phyloP scores from a whole-genome alignment of 2,797 vertebrate genomes.

The Acrossocheilus fasciatus region DNA sequence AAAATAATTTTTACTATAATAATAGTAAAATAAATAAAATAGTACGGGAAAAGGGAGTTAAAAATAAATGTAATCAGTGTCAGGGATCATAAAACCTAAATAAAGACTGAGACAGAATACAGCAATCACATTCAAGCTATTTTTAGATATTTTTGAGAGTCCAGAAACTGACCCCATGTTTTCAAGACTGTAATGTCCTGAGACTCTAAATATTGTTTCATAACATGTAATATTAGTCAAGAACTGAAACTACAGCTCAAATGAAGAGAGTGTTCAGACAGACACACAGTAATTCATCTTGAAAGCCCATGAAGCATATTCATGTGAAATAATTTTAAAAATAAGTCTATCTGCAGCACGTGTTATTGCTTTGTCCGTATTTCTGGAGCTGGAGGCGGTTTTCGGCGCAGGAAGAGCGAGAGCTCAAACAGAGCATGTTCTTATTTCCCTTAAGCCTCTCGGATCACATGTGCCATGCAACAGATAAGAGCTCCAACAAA shows the following conservation, averaged over 20 bases:
- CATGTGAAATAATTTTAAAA: neutral
- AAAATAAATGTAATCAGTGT: neutral
- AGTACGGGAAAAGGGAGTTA: neutral
- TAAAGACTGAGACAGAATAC: neutral
- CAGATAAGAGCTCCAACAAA: constrained; percentile 8
- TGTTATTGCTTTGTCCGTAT: constrained; percentile 42
- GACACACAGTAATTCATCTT: neutral
- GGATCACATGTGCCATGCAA: constrained; percentile 26
- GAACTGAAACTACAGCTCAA: neutral
- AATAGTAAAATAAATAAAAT: neutral
- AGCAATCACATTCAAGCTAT: neutral
- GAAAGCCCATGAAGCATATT: neutral
- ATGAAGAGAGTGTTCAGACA: neutral
- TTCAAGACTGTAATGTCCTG: neutral
- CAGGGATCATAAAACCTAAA: neutral
- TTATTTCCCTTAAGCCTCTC: constrained; percentile 28
- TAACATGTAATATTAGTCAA: neutral
- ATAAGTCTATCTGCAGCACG: neutral
- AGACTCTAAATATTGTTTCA: neutral
- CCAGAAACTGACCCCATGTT: neutral
- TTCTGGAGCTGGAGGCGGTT: neutral
- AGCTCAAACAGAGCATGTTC: constrained; percentile 32
- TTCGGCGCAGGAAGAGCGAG: neutral
- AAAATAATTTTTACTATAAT: neutral
- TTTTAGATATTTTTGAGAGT: neutral